Evolutionary conservation across 1,140 invertebrate species (phyloP), one percentile per base, ranked within the genome.

Genomic region (Hyles vespertilio): DNA sequence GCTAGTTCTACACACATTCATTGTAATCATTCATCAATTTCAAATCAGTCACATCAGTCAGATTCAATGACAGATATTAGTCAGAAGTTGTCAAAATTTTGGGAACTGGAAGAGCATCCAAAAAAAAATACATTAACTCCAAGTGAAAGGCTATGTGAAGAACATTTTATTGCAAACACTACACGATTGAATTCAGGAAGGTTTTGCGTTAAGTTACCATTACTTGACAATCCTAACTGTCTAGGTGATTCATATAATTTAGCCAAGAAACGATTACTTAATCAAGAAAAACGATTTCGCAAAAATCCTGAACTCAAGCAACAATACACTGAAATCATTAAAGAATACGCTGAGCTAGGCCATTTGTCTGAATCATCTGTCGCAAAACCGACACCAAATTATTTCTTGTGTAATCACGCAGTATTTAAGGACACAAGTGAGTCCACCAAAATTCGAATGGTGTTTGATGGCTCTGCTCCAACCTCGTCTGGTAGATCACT

Each of bases 281-380:
- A 61, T 48, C 32, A 85, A 32, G 77, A 88, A 64, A 65, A 64
- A 45, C 62, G 68, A 33, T 77, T 84, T 52, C 63, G 58, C 11
- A 66, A 63, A 59, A 63, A 75, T 52, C 45, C 57, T 32, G 6
- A 63, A 10, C 44, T 79, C 2, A 67, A 74, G 47, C 2, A 11
- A 34, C 43, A 65, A 53, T 81, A 81, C 54, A 32, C 32, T 2
- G 43, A 65, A 36, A 62, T 69, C 36, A 72, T 84, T 5, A 6
- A 65, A n/a, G 79, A 80, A 57, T 79, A 84, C 59, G 11, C 44
- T 0, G 44, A 56, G 11, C 59, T 76, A 61, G 67, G 66, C 4
- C 66, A 74, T 62, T 54, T 71, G 2, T 32, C 12, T 8, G 10
- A 47, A 11, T 12, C 9, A 10, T 62, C 66, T 33, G 51, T 87